Conservation (phyloP, 1,140 invertebrate species). For the Branchinecta lynchi region DNA sequence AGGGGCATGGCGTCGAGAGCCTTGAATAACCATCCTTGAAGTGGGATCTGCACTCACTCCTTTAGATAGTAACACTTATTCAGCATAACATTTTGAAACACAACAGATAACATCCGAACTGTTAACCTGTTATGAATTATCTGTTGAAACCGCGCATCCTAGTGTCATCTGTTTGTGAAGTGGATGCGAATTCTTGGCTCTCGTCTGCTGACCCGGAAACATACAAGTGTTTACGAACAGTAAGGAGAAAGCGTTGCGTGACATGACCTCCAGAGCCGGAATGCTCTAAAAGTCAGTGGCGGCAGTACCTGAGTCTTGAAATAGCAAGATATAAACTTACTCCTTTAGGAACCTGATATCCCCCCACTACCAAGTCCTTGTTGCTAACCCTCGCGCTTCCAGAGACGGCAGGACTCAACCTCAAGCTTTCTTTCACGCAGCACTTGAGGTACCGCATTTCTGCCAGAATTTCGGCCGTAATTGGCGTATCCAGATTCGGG, state of each 20-base stretch:
- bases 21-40: too few species aligned
- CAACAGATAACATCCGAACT: too few species aligned
- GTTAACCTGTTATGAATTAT: too few species aligned
- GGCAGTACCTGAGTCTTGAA: neutral
- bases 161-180: too few species aligned
- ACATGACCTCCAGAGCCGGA: neutral
- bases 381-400: slow-evolving; percentile 62
- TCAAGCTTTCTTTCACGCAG: slow-evolving; percentile 67
- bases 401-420: slow-evolving; percentile 56
- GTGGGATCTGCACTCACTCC: too few species aligned
- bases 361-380: slow-evolving; percentile 55
- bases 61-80: too few species aligned
- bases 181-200: too few species aligned
- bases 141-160: too few species aligned
- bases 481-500: slow-evolving; percentile 40
- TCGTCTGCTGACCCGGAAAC: too few species aligned
- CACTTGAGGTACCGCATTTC: slow-evolving; percentile 57
- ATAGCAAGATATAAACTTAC: slow-evolving; percentile 38
- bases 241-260: neutral
- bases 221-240: too few species aligned
- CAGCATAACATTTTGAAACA: too few species aligned
- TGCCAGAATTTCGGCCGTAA: slow-evolving; percentile 48
- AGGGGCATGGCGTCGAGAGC: too few species aligned
- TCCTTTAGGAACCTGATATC: slow-evolving; percentile 64
- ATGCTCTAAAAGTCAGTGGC: neutral